Base-by-base conservation (phyloP, 2,113 vertebrate genomes). In the Saccopteryx bilineata region DNA sequence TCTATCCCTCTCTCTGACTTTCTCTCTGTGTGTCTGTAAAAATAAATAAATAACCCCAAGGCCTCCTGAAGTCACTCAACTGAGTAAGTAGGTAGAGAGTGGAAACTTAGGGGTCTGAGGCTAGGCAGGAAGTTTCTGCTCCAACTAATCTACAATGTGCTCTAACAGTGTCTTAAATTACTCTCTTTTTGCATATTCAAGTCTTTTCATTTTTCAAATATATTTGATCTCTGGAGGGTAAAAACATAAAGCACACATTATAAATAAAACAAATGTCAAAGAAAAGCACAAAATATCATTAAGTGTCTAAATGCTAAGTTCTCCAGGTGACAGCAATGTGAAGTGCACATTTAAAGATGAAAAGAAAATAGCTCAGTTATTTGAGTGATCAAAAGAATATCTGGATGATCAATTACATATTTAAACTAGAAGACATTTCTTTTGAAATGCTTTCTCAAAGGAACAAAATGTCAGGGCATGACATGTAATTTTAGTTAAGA, bases 261-360 rank as follows among this genome's bases (percentile, higher is more conserved):
- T 72, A 95, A 97, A 96, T 83, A 91, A 94, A 96, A 54, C 66
- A 87, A 54, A 94, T 81, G 31, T 87, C 83, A 95, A 93, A 90
- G 9, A 21, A 94, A 97, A 93, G 28, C 13, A 90, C 33, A 93
- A 68, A 92, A 94, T 68, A 85, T 81, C 65, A 91, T 91, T 89
- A 91, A 69, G 11, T 66, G 5, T 92, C 52, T 78, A 46, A 92
- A 78, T 52, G 12, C 52, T 85, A 89, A 90, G 66, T 90, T 90
- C 31, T 81, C 19, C 46, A 87, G 39, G 39, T 93, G 87, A 93
- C 48, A 82, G 65, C 0, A 26, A 63, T 75, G 48, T 93, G 80
- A 85, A 93, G 23, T 66, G 13, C 10, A 84, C n/a, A 83, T 83
- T 94, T 87, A 94, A 87, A 95, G 69, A 94, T 80, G 72, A 93